Percentiles rank a stretch among this genome's conserved stretches.
phyloP scores from a whole-genome alignment of 1,140 invertebrate genomes.

The Zaprionus davidi region DNA sequence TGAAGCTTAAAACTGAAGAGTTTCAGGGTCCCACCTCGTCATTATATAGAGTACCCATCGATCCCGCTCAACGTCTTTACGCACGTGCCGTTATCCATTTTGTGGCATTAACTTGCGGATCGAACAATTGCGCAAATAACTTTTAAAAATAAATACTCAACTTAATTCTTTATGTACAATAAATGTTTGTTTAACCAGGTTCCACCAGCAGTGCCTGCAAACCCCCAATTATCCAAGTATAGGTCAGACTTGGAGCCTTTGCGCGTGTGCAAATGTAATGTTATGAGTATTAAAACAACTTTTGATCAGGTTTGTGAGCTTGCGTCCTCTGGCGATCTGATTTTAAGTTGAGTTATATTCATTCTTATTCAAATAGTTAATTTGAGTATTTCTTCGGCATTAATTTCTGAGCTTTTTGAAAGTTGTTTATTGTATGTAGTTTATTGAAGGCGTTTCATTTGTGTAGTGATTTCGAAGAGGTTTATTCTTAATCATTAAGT shows the following conservation, averaged over 20 bases:
- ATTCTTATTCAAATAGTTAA: no score
- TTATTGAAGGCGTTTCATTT: not conserved
- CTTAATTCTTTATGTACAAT: not conserved
- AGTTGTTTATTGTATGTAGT: not conserved
- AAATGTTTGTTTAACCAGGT: not conserved
- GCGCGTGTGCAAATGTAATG: not conserved
- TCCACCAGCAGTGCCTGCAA: not conserved
- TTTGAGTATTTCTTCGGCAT: no score
- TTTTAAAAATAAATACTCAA: conserved; percentile 22
- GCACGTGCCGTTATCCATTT: conserved; percentile 1
- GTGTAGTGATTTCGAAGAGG: not conserved
- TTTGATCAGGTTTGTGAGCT: not conserved
- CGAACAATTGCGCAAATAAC: conserved; percentile 40
- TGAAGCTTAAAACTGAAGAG: conserved; percentile 7
- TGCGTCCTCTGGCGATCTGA: no score
- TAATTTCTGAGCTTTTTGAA: not conserved
- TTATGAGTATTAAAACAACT: not conserved
- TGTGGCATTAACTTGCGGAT: not conserved
- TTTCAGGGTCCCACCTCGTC: not conserved
- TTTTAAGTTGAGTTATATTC: no score
- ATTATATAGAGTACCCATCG: conserved; percentile 15
- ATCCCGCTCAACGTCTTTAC: no score
- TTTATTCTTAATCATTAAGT: not conserved
- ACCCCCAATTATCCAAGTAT: not conserved
- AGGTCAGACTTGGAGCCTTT: not conserved